These are phyloP conservation scores for Argyresthia albistria DNA, from an alignment of 2,888 invertebrate genomes.

Conservation along the genomic window DNA sequence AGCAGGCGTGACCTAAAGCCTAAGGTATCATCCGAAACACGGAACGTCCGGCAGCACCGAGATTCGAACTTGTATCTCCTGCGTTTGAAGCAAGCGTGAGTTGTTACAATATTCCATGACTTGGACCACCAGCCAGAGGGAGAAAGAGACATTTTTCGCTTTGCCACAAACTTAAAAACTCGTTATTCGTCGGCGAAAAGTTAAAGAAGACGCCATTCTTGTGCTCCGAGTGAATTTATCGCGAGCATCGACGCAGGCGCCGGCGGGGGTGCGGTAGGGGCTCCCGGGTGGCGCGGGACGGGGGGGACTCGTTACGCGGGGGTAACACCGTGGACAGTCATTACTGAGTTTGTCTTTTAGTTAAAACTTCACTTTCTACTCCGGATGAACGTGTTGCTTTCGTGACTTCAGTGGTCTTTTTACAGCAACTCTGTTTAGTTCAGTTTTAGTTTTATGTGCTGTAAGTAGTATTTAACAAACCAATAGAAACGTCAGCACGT, in stretches of 20 bases:
- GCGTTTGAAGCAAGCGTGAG: too few relatives aligned
- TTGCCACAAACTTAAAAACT: constrained; percentile 72
- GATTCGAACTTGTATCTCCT: too few relatives aligned
- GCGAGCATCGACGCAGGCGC: constrained; percentile 14
- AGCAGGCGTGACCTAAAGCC: too few relatives aligned
- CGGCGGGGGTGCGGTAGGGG: background rate
- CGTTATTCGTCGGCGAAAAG: constrained; percentile 64
- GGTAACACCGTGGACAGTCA: too few relatives aligned
- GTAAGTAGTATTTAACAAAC: too few relatives aligned
- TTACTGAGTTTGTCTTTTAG: too few relatives aligned
- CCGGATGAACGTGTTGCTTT: background rate
- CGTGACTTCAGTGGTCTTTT: background rate
- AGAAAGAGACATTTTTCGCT: constrained; percentile 68
- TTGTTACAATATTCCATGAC: too few relatives aligned
- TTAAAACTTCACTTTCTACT: too few relatives aligned
- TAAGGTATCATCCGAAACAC: too few relatives aligned
- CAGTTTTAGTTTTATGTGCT: background rate
- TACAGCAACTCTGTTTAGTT: background rate
- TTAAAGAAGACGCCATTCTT: constrained; percentile 57
- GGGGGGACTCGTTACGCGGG: background rate
- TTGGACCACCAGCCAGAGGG: constrained; percentile 24
- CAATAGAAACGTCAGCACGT: too few relatives aligned
- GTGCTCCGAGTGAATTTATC: constrained; percentile 46
- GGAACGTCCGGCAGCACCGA: too few relatives aligned
- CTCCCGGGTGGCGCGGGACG: too few relatives aligned